Evolutionary conservation across 2,113 vertebrate genomes (phyloP), one percentile per base, ranked within the genome.

Genomic region (Potamarius usumacintae): DNA sequence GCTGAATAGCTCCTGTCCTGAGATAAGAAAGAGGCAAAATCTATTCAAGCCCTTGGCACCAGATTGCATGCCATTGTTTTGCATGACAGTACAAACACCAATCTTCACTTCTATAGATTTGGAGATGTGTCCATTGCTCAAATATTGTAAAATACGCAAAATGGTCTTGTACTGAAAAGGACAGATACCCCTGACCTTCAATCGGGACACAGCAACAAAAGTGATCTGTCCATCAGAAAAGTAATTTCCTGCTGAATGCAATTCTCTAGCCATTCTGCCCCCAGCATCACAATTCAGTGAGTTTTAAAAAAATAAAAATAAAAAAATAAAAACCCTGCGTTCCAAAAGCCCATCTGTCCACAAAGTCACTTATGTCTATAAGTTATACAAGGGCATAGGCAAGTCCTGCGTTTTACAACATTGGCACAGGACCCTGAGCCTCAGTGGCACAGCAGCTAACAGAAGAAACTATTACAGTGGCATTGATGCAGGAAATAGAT

Each of bases 1-100:
- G 62, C 69, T 85, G 50, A 85, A 88, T 57, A 85, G 87, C 77
- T 78, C 71, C 84, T 86, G 72, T 86, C 65, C 27, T 85, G 85
- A 85, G 58, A 90, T 74, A 76, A 83, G 77, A 72, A 74, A 57
- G 57, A 85, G 34, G 42, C 14, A 84, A 81, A 71, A 53, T 58
- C 57, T 83, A 53, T 85, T 86, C 50, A 87, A 72, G 84, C 48
- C 60, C 18, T 78, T 83, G 72, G 83, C 82, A 60, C 65, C 77
- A 81, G 67, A 65, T n/a, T 85, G 63, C 25, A 15, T 63, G 84
- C 69, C 48, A 82, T 86, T 82, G 86, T 88, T 82, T 53, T 83
- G 42, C 4, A 53, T 83, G 84, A 88, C 58, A 87, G 85, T 83
- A 72, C 27, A 71, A 57, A 85, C 82, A 69, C 60, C 72, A 82